Base-by-base conservation (phyloP, 2,888 invertebrate genomes). In the Hydriomena furcata region DNA sequence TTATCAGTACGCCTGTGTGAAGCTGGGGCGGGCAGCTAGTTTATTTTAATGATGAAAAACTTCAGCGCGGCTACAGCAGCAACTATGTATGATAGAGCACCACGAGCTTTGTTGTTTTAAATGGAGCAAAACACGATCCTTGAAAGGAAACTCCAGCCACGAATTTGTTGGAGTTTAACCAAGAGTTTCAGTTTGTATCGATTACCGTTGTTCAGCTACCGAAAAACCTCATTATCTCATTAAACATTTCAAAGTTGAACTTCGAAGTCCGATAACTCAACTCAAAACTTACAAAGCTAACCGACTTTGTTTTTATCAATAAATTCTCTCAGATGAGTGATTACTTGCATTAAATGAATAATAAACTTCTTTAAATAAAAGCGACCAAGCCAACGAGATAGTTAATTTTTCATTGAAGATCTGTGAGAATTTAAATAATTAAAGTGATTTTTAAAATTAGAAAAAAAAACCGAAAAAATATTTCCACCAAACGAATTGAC, bases 271-370 rank as follows among this genome's bases (percentile, higher is more conserved):
- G 51, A 60, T 63, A 59, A 48, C 55, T 63, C 65, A 66, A 71
- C 60, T 71, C 67, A 65, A 63, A 70, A 71, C 52, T 55, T 32
- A 20, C 1, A 12, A 24, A 43, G 55, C n/a, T 45, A 60, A 42
- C 36, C 40, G 53, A 52, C 50, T 55, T 61, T 55, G 63, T 61
- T 69, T 60, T 63, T 52, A 37, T 51, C 51, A 48, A 69, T 71
- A 71, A 72, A 71, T 71, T 64, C 50, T 43, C 17, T 25, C 46
- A 51, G 49, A 55, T 63, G 65, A 67, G 34, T 66, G 63, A 63
- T 64, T 62, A 64, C 65, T 61, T 31, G 30, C 23, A 31, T 13
- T 11, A 34, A 21, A 35, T 24, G 17, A 4, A 17, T 3, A 2
- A 17, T 2, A 3, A 17, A 17, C 4, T 2, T 4, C 17, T n/a